Evolutionary conservation across 92 coral and sea anemone species (phyloP).

Genomic region (Porites cylindrica): DNA sequence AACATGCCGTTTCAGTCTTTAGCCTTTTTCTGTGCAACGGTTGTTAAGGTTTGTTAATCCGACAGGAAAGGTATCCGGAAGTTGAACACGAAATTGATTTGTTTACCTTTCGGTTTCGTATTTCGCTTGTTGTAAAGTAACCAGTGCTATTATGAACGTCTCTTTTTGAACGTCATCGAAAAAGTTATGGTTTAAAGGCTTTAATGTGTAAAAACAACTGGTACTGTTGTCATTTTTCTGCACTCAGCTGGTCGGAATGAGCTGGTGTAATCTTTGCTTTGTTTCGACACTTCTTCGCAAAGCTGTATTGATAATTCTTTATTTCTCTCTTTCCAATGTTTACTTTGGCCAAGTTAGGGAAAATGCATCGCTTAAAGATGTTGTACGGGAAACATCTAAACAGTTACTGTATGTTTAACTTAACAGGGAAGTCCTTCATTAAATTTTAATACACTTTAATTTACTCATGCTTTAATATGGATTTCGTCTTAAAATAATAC

Average conservation of each 20-base stretch:
- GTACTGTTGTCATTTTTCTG: conserved; percentile 4
- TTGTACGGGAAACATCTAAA: conserved; percentile 11
- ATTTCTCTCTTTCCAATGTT: conserved; percentile 5
- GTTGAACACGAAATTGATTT: conserved; percentile 34
- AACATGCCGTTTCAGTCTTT: not conserved
- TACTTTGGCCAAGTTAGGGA: not conserved
- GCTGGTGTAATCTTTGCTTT: not conserved
- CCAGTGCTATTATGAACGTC: not conserved
- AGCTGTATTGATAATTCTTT: not conserved
- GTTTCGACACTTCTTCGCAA: not conserved
- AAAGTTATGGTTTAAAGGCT: not conserved
- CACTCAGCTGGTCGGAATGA: not conserved
- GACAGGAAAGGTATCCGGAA: conserved; percentile 32
- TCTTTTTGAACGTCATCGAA: not conserved
- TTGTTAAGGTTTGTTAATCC: not conserved
- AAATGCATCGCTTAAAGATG: not conserved
- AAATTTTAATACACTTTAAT: conserved; percentile 21
- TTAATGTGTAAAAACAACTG: not conserved
- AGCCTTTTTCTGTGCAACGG: not conserved
- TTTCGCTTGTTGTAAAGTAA: not conserved
- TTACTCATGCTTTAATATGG: too few relatives aligned
- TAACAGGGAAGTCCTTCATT: conserved; percentile 23
- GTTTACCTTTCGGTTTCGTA: conserved; percentile 47
- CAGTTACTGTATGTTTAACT: conserved; percentile 16
- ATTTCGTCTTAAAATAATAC: too few relatives aligned